phyloP scores from a whole-genome alignment of 2,113 vertebrate genomes.

The Rattus norvegicus region DNA sequence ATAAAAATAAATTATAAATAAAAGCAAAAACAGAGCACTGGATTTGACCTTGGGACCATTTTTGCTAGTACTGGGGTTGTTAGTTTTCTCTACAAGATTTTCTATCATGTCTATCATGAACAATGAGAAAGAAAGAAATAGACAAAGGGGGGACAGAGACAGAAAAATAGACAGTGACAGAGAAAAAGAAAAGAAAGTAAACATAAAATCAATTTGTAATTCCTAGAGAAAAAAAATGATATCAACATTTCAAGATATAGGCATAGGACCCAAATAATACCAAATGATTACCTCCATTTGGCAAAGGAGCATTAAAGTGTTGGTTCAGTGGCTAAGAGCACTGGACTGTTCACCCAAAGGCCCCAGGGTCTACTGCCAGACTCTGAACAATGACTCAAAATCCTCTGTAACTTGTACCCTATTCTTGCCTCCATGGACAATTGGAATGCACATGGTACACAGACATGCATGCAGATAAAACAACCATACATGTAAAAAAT shows the following conservation, averaged over 20 bases:
- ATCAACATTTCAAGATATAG: not conserved
- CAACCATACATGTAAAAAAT: not conserved
- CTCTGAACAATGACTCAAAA: not conserved
- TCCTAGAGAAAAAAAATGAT: not conserved
- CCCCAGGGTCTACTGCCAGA: not conserved
- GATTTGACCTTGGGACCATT: not conserved
- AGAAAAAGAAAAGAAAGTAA: not conserved
- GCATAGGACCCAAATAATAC: not conserved
- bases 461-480: not conserved
- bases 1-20: no score
- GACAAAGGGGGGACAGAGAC: not conserved
- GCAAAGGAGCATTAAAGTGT: not conserved
- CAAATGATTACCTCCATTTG: not conserved
- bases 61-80: not conserved
- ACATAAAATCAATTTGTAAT: not conserved
- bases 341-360: not conserved
- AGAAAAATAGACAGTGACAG: not conserved
- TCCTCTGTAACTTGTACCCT: not conserved
- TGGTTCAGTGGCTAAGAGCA: not conserved
- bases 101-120: not conserved
- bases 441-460: no score
- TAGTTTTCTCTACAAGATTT: not conserved
- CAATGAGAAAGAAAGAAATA: not conserved
- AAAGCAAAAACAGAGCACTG: not conserved
- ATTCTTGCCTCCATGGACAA: not conserved